Conservation (phyloP, 2,113 vertebrate species). For the Artemisiospiza belli region DNA sequence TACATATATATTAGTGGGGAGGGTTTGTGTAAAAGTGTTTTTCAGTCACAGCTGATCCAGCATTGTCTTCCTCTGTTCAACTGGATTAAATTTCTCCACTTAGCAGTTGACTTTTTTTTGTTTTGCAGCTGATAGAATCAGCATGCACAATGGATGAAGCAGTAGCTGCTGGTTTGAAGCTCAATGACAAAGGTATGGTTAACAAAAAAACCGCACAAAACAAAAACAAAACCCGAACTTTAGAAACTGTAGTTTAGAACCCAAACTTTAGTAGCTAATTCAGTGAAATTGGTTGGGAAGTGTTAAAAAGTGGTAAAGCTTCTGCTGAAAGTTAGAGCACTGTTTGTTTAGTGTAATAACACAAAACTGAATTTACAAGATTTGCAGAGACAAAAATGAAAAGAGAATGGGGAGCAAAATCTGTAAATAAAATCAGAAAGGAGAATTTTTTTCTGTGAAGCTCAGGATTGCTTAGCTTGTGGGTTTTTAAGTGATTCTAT, state of each 20-base stretch:
- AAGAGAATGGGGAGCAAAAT: not conserved
- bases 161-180: conserved; percentile 79
- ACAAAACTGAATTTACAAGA: not conserved
- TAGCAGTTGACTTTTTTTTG: not conserved
- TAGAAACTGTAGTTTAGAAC: no score
- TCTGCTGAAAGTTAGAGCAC: not conserved
- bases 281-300: not conserved
- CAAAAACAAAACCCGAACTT: not conserved
- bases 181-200: conserved; percentile 78
- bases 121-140: conserved; percentile 79
- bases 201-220: not conserved
- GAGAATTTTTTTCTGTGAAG: not conserved
- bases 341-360: not conserved
- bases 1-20: not conserved
- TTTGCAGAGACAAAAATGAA: not conserved
- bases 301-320: not conserved
- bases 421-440: not conserved
- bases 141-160: conserved; percentile 86
- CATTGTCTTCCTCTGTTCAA: not conserved
- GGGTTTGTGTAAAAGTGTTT: not conserved
- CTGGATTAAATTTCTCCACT: not conserved
- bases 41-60: not conserved
- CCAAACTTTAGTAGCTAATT: not conserved
- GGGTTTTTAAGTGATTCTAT: not conserved
- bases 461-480: not conserved